A percentile compares a stretch with the other conserved stretches of the same genome.
Conservation (phyloP, 2,888 invertebrate genomes). For the Chymomyza procnemis region DNA sequence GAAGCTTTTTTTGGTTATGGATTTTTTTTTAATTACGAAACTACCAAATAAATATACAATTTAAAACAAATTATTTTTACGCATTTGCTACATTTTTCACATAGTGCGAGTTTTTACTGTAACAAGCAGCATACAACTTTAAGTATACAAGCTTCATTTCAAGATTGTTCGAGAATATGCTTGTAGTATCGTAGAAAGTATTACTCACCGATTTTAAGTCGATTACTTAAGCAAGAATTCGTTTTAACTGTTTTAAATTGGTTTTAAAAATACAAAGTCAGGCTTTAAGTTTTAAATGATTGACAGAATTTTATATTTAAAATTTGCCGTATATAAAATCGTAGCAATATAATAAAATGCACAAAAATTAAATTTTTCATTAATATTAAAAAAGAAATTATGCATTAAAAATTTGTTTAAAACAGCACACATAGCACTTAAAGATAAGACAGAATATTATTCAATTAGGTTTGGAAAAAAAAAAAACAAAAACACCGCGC, state of each 20-base stretch:
- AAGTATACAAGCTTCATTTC: neutral
- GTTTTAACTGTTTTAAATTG: neutral
- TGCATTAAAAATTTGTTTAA: neutral
- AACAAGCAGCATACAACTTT: neutral
- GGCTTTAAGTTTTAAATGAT: neutral
- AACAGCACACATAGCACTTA: neutral
- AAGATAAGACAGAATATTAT: neutral
- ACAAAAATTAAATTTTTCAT: neutral
- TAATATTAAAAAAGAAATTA: neutral
- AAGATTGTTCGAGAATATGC: neutral
- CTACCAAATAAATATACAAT: too few relatives aligned
- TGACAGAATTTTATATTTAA: neutral
- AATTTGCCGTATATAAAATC: neutral
- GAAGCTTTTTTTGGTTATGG: too few relatives aligned
- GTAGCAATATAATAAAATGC: neutral
- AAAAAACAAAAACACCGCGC: neutral
- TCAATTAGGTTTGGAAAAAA: neutral
- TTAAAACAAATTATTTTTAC: too few relatives aligned
- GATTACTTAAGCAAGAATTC: neutral
- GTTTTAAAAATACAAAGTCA: neutral
- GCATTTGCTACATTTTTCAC: neutral
- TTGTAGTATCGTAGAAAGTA: neutral
- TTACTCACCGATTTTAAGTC: too few relatives aligned
- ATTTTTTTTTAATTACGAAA: too few relatives aligned
- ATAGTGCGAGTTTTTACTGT: neutral